Conservation (phyloP, 2,113 vertebrate species). For the Climacteris rufus region DNA sequence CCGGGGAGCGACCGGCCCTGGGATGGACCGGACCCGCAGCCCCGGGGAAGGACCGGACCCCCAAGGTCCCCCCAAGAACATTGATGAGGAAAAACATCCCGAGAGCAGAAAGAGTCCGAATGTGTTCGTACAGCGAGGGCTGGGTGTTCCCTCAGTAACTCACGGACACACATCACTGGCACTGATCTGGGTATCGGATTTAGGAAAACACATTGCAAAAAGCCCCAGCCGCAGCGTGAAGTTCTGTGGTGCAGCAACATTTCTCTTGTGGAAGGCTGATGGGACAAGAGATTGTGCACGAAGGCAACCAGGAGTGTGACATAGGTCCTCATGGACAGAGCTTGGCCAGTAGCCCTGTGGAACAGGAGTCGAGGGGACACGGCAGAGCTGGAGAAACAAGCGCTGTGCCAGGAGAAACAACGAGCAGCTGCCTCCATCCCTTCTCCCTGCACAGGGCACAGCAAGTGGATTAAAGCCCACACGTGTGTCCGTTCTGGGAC, state of each 20-base stretch:
- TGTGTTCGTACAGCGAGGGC: neutral
- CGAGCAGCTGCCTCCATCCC: neutral
- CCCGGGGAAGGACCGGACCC: fast-evolving
- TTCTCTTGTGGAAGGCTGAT: neutral
- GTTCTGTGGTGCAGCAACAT: neutral
- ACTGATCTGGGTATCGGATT: neutral
- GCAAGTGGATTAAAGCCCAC: neutral
- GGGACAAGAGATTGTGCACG: neutral
- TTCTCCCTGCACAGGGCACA: neutral
- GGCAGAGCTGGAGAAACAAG: neutral
- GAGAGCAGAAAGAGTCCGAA: neutral
- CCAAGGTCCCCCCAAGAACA: neutral
- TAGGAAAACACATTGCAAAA: neutral
- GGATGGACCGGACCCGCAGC: no score
- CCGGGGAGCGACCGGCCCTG: no score
- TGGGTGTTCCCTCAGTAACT: neutral
- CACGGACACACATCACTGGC: neutral
- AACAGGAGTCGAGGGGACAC: neutral
- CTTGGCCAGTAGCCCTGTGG: neutral
- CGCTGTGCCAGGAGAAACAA: neutral
- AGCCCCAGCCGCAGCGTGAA: neutral
- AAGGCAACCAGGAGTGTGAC: neutral
- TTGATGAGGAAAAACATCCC: no score
- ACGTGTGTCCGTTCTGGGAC: fast-evolving
- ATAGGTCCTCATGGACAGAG: neutral